Evolutionary conservation across 1,140 invertebrate genomes (phyloP).

Genomic region (Mercenaria mercenaria): DNA sequence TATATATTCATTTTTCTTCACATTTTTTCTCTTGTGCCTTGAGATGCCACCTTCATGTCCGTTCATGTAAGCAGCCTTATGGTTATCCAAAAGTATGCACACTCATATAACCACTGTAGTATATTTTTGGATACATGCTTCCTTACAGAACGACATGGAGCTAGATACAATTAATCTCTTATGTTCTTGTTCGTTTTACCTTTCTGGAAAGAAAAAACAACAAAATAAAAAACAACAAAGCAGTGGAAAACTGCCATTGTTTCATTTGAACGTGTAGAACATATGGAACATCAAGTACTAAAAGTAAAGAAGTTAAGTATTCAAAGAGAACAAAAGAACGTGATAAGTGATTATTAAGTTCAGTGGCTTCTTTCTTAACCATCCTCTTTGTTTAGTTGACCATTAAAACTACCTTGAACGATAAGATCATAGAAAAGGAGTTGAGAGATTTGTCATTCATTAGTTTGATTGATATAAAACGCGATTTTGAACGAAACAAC

Average conservation of each 20-base stretch:
- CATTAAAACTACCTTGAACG: too few relatives aligned
- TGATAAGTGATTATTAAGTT: neutral
- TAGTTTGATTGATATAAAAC: too few relatives aligned
- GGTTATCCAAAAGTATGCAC: neutral
- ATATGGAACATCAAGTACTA: too few relatives aligned
- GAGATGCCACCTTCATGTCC: neutral
- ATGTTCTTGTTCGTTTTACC: too few relatives aligned
- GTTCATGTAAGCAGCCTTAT: neutral
- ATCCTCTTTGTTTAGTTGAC: neutral
- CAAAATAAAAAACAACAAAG: too few relatives aligned
- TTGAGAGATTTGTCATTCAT: too few relatives aligned
- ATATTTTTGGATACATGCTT: neutral
- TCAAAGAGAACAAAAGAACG: neutral
- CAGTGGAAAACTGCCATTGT: too few relatives aligned
- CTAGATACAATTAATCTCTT: too few relatives aligned
- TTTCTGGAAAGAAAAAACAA: too few relatives aligned
- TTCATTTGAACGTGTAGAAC: too few relatives aligned
- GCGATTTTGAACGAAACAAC: neutral
- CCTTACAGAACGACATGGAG: neutral
- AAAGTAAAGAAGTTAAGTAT: too few relatives aligned
- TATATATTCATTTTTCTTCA: conserved; percentile 50
- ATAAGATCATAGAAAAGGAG: too few relatives aligned
- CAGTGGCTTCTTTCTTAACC: neutral
- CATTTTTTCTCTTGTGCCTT: neutral
- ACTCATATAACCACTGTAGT: neutral